Percentiles rank a stretch among this genome's conserved stretches.
Conservation (phyloP, 2,797 vertebrate genomes). For the Rhadinocentrus ornatus region DNA sequence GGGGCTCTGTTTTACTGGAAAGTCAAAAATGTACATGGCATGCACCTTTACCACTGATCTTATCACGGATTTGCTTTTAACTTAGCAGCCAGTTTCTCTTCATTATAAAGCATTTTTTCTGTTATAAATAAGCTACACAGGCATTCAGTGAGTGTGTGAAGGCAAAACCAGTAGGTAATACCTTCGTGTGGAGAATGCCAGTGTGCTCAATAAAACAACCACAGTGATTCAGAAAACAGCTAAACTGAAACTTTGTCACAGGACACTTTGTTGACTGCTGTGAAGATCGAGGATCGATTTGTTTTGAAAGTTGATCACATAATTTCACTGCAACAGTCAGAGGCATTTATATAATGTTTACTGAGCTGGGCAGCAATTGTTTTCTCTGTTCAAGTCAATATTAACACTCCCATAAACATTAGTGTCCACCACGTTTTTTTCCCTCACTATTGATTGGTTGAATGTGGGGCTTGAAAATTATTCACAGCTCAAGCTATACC, state of each 20-base stretch:
- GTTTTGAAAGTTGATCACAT: constrained; percentile 70
- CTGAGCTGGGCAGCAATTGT: constrained; percentile 61
- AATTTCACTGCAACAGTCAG: constrained; percentile 66
- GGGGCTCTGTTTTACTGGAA: constrained; percentile 15
- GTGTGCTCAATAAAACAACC: constrained; percentile 36
- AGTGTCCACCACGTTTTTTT: constrained; percentile 35
- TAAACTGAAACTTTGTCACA: constrained; percentile 64
- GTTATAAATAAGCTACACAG: constrained; percentile 31
- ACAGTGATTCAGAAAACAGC: constrained; percentile 40
- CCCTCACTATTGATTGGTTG: constrained; percentile 33
- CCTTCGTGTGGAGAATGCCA: constrained; percentile 4
- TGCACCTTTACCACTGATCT: constrained; percentile 54
- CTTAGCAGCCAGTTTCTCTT: constrained; percentile 19
- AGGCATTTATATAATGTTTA: constrained; percentile 59
- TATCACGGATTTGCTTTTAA: constrained; percentile 22
- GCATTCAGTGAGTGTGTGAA: constrained; percentile 15
- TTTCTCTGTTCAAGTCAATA: constrained; percentile 68
- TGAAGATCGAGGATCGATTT: constrained; percentile 63
- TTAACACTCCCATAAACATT: constrained; percentile 61
- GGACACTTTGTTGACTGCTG: constrained; percentile 41
- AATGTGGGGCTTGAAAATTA: constrained; percentile 28
- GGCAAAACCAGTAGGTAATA: constrained; percentile 22
- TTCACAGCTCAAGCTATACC: constrained; percentile 29
- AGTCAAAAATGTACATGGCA: constrained; percentile 17
- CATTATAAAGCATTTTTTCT: constrained; percentile 23